Base-by-base conservation (phyloP, 2,888 invertebrate species). In the Calliopum simillimum region DNA sequence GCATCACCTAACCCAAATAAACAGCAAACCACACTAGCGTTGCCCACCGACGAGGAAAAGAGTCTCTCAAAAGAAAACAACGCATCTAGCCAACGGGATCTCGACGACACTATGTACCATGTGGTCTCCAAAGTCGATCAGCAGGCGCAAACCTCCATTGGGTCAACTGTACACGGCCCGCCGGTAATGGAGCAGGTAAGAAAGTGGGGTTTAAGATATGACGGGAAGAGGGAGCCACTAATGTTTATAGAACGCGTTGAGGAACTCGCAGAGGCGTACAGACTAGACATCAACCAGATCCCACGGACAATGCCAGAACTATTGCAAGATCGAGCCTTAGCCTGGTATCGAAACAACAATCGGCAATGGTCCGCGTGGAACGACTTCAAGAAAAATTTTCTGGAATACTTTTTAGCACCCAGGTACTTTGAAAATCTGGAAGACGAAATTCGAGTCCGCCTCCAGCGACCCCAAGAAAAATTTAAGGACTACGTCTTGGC, bases 381-480 rank as follows among this genome's bases (percentile, higher is more conserved):
- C 8, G 19, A n/a, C n/a, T 49, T 49, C 49, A 49, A 14, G n/a
- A 14, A 0, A n/a, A 8, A 14, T 49, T 49, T 49, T 14, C 49
- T 49, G 1, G n/a, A 49, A 19, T 49, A n/a, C 49, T 49, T 49
- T 49, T 49, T n/a, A 16, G 14, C 51, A 13, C 1, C 49, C 5
- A 23, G 69, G 6, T 69, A 64, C 16, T 41, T 58, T 12, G 69
- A 64, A 16, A 4, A 58, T 11, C 41, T 69, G 21, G 64, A 69
- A 8, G 69, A 69, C n/a, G 58, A 44, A 13, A 64, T 64, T 14
- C 23, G 69, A 2, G 23, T 43, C 2, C n/a, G 62, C 2, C n/a
- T 21, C 3, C 55, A 69, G 33, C n/a, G 33, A 6, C 25, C 63
- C 3, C n/a, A 56, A 4, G 63, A 69, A 41, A 13, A 12, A 2